Evolutionary conservation across 2,113 vertebrate species (phyloP).

Genomic region (Myotis lucifugus): DNA sequence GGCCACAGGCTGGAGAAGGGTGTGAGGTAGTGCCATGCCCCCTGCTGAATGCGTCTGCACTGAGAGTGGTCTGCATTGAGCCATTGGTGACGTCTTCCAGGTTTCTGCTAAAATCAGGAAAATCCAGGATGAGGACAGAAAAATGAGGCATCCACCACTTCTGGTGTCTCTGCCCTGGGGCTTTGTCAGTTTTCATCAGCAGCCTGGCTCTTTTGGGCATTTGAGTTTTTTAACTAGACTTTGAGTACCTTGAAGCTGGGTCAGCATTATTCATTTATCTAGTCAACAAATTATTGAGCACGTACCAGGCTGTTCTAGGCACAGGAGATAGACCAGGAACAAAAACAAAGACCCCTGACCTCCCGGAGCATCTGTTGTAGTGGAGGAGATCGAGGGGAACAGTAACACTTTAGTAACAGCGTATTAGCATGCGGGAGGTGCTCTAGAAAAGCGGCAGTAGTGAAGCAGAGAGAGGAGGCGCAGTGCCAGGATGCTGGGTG

Average conservation of each 20-base stretch:
- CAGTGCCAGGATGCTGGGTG: not conserved
- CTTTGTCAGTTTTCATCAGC: not conserved
- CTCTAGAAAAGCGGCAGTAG: not conserved
- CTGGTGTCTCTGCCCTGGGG: not conserved
- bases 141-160: not conserved
- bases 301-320: not conserved
- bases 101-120: not conserved
- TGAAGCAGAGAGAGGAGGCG: not conserved
- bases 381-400: not conserved
- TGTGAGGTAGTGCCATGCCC: not conserved
- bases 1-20: not conserved
- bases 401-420: fast-evolving
- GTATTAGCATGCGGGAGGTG: not conserved
- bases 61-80: not conserved
- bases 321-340: not conserved
- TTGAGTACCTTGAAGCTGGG: not conserved
- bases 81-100: not conserved
- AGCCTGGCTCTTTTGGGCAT: not conserved
- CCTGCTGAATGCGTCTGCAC: not conserved
- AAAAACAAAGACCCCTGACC: not conserved
- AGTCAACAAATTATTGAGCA: not conserved
- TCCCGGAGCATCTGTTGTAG: not conserved
- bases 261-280: not conserved
- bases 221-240: not conserved
- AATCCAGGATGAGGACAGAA: not conserved